Base-by-base conservation (phyloP, 2,888 invertebrate species). In the Reticulitermes lucifugus region DNA sequence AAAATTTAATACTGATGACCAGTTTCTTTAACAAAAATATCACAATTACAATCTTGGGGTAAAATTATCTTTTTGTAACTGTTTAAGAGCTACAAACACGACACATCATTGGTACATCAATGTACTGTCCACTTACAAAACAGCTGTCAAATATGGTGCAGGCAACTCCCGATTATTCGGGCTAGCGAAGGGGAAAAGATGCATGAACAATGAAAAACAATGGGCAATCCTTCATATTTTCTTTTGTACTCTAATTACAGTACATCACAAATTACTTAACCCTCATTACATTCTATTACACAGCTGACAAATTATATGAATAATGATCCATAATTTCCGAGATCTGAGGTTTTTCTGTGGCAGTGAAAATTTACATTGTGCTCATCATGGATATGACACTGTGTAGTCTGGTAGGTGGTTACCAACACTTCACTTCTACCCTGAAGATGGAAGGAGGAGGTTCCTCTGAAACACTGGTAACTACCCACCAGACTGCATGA, bases 1-100 rank as follows among this genome's bases (percentile, higher is more conserved):
- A 9, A 65, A 21, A 73, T 73, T 35, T 22, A 73, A 73, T 73
- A 73, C 73, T 73, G 73, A 21, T 41, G 14, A 41, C 25, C n/a
- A 12, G 46, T 51, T 51, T 3, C 51, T 22, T 80, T 80, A 51
- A 80, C 80, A 80, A 80, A 80, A 80, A 80, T 79, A 80, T 60
- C 80, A 80, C 80, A 80, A 35, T 35, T 80, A 35, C 1, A 80
- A 60, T 80, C 60, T 80, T 25, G 41, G 14, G 65, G n/a, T 65
- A 12, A n/a, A 25, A 14, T 60, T 25, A 65, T n/a, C n/a, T n/a
- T 25, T 65, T 25, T 65, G n/a, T 12, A 65, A 25, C n/a, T 65
- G n/a, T n/a, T 60, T 65, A 65, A 65, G n/a, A 65, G n/a, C 65
- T 65, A 2, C 25, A 65, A 2, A 60, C n/a, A 65, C 1, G 12